These are phyloP conservation scores for Calameuta filiformis DNA, from an alignment of 2,888 invertebrate genomes.

Conservation along the genomic window DNA sequence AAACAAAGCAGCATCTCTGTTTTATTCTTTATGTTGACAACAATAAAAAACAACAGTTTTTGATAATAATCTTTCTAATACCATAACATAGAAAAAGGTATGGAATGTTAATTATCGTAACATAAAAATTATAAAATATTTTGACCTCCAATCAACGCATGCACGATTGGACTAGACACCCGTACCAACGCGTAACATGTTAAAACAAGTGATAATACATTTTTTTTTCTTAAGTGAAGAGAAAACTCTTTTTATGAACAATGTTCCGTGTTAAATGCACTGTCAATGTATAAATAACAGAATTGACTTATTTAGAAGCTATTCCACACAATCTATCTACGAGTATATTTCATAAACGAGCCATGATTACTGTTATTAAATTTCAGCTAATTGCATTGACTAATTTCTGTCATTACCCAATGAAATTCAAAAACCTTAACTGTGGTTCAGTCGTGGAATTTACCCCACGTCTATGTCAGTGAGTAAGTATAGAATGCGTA, in stretches of 20 bases:
- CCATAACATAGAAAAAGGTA: background rate
- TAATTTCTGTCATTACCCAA: background rate
- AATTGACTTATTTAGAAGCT: background rate
- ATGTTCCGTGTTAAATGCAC: background rate
- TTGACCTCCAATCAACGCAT: background rate
- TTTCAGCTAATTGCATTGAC: background rate
- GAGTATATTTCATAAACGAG: background rate
- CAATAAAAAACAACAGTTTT: background rate
- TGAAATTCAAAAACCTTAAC: background rate
- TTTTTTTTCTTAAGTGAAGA: background rate
- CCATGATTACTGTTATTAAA: background rate
- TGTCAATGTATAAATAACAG: background rate
- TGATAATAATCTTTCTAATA: background rate
- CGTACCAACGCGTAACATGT: background rate
- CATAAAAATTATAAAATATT: background rate
- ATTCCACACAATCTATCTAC: background rate
- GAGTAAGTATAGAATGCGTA: background rate
- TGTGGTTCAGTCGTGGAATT: background rate
- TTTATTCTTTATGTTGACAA: background rate
- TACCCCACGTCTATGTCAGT: background rate
- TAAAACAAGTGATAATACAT: background rate
- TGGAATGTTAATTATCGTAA: background rate
- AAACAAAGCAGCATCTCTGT: background rate
- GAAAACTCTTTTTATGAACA: background rate
- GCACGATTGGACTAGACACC: background rate